Percentiles rank a stretch among this genome's conserved stretches.
Evolutionary conservation across 2,113 vertebrate species (phyloP).

Genomic region (Marmota flaviventris): DNA sequence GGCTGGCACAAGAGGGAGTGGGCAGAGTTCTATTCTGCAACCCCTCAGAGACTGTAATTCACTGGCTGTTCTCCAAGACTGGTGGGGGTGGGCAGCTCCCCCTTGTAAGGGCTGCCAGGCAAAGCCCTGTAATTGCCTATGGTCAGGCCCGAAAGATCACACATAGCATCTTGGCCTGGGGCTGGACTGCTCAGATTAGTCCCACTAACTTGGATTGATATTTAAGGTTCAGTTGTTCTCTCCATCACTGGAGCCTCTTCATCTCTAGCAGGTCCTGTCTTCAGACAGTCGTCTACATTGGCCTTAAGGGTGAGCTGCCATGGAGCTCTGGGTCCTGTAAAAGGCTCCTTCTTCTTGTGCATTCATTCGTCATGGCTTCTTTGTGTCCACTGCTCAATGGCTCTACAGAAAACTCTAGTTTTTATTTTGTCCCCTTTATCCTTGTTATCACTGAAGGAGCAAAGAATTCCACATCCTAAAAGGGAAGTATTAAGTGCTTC

Average conservation of each 20-base stretch:
- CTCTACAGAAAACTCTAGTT: background rate
- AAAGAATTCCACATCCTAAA: background rate
- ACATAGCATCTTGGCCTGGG: background rate
- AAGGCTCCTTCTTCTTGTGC: background rate
- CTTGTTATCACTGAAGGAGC: background rate
- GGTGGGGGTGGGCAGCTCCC: background rate
- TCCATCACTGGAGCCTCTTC: background rate
- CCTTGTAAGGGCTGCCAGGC: background rate
- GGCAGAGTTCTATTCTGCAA: background rate
- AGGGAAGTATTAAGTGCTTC: background rate
- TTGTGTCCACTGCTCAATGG: background rate
- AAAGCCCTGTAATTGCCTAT: background rate
- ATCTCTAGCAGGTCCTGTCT: background rate
- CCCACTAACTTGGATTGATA: background rate
- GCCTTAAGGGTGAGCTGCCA: background rate
- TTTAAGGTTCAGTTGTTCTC: background rate
- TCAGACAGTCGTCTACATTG: background rate
- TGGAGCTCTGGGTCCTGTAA: background rate
- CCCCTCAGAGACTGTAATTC: background rate
- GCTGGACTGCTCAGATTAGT: background rate
- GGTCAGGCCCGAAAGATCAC: constrained; percentile 15
- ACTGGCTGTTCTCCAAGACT: background rate
- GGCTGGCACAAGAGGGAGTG: background rate
- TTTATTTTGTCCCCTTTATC: background rate
- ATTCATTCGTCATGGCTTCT: background rate